Percentiles rank a stretch among this genome's conserved stretches.
Evolutionary conservation across 2,113 vertebrate genomes (phyloP).

Genomic region (Mesocricetus auratus): DNA sequence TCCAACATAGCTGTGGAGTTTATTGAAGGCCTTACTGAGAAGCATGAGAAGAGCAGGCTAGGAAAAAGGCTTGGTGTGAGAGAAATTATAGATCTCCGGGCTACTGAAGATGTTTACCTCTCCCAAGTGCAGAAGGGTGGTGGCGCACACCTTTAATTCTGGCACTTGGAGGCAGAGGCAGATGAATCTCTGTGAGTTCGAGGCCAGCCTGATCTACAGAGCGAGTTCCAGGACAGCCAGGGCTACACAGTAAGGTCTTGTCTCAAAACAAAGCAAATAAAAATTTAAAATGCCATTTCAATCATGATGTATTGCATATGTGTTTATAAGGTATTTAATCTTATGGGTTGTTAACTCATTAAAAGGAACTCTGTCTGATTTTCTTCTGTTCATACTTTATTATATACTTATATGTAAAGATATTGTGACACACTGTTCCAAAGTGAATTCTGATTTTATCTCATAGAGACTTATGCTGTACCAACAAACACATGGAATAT

Average conservation of each 20-base stretch:
- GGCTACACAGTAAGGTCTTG: not conserved
- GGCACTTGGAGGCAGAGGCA: not conserved
- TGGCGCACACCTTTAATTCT: not conserved
- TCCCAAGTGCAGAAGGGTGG: not conserved
- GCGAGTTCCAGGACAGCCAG: not conserved
- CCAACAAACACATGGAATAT: conserved; percentile 2
- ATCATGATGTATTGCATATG: not conserved
- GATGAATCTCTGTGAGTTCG: not conserved
- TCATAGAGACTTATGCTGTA: not conserved
- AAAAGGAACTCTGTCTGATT: conserved; percentile 8
- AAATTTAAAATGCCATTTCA: not conserved
- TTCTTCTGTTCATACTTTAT: not conserved
- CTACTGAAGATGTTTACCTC: not conserved
- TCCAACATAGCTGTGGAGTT: not conserved
- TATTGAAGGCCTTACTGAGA: conserved; percentile 43
- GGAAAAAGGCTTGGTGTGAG: not conserved
- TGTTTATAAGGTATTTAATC: conserved; percentile 13
- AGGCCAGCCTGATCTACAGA: not conserved
- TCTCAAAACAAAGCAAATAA: not conserved
- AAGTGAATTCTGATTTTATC: conserved; percentile 24
- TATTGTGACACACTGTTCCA: not conserved
- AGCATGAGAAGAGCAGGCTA: not conserved
- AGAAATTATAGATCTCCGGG: not conserved
- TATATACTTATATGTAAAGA: conserved; percentile 32
- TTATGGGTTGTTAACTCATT: not conserved